Conservation (phyloP, 2,797 vertebrate genomes). For the Mycteria americana region DNA sequence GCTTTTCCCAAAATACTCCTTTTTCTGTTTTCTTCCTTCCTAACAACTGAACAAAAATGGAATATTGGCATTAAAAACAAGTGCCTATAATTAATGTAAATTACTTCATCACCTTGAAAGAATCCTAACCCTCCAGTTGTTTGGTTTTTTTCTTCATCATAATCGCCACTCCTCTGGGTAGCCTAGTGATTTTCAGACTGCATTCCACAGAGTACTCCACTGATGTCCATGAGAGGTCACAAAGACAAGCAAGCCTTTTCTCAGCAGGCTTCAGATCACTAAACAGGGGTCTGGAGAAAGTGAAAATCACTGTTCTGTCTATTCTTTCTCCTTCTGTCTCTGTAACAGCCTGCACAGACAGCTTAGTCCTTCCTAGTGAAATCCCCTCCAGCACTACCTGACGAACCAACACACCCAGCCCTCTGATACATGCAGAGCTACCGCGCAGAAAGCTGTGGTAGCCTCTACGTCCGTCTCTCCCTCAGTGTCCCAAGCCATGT, state of each 20-base stretch:
- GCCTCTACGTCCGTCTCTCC: neutral
- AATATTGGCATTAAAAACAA: neutral
- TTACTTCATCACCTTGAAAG: neutral
- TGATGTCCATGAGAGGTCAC: neutral
- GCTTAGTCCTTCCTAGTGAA: neutral
- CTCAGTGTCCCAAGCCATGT: neutral
- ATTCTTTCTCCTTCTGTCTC: neutral
- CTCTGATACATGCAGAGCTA: rapidly evolving
- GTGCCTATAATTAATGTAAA: neutral
- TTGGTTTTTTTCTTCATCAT: neutral
- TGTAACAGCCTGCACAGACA: neutral
- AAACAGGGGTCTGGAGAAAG: neutral
- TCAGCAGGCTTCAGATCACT: neutral
- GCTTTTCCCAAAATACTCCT: neutral
- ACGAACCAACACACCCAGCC: neutral
- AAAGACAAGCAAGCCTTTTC: neutral
- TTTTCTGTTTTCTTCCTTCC: neutral
- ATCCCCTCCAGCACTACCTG: neutral
- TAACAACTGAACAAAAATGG: neutral
- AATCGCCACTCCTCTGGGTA: neutral
- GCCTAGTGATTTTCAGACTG: neutral
- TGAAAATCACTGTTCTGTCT: neutral
- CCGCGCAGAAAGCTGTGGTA: neutral
- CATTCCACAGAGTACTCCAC: neutral
- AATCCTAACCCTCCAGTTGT: neutral